Conservation (phyloP, 2,797 vertebrate genomes). For the Neomorphus geoffroyi region DNA sequence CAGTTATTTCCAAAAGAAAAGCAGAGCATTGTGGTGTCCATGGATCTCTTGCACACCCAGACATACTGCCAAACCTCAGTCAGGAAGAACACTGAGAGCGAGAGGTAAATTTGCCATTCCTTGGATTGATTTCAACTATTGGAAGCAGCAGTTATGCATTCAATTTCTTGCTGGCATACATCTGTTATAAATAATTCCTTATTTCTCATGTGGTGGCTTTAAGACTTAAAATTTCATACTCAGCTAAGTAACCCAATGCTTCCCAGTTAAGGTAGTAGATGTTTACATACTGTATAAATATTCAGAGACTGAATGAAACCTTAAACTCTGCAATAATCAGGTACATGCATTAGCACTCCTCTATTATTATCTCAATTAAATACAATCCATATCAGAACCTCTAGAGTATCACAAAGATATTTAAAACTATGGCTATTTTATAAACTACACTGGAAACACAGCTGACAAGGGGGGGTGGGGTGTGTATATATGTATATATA, state of each 20-base stretch:
- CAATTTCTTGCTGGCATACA: neutral
- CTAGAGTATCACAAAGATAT: neutral
- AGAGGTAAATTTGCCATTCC: neutral
- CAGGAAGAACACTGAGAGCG: neutral
- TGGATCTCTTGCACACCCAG: neutral
- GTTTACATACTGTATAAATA: neutral
- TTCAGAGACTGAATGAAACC: neutral
- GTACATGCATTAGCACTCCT: neutral
- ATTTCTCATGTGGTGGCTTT: neutral
- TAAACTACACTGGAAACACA: neutral
- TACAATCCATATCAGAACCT: conserved; percentile 7
- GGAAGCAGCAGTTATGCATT: neutral
- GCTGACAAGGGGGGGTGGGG: neutral
- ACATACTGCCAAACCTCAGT: neutral
- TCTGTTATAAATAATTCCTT: neutral
- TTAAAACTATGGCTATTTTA: neutral
- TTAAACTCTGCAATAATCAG: neutral
- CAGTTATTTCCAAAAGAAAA: neutral
- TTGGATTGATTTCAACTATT: neutral
- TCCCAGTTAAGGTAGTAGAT: neutral
- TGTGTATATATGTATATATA: neutral
- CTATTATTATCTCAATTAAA: neutral
- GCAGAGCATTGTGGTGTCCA: neutral
- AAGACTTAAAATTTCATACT: neutral
- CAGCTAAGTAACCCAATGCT: neutral